A percentile compares a stretch with the other conserved stretches of the same genome.
phyloP scores from a whole-genome alignment of 2,797 vertebrate genomes.

The Pseudochirops cupreus region DNA sequence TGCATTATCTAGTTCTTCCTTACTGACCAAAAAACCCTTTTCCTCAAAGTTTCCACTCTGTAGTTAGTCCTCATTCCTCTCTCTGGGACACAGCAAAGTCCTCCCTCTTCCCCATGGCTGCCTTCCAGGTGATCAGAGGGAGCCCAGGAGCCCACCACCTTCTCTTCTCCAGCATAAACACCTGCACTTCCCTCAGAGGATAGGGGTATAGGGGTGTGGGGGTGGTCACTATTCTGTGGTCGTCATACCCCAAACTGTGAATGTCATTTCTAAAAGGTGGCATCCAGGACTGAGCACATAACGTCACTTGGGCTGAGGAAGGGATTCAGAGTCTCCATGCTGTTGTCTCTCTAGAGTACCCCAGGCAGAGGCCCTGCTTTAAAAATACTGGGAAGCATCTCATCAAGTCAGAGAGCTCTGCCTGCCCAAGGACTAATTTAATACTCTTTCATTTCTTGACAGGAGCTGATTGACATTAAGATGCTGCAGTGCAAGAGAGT shows the following conservation, averaged over 20 bases:
- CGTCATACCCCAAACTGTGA: background rate
- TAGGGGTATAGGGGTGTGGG: background rate
- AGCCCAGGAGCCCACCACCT: background rate
- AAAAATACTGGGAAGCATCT: background rate
- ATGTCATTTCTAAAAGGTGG: background rate
- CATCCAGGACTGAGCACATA: background rate
- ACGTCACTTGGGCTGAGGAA: background rate
- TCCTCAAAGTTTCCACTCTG: background rate
- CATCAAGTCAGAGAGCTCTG: background rate
- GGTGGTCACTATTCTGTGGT: background rate
- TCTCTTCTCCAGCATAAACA: background rate
- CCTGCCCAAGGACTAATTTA: constrained; percentile 17
- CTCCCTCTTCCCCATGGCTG: background rate
- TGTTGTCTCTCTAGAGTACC: background rate
- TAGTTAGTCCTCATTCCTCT: background rate
- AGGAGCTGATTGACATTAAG: constrained; percentile 98
- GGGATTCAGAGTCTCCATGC: background rate
- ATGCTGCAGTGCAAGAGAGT: constrained; percentile 95
- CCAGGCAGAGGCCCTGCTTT: background rate
- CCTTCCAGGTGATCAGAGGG: background rate
- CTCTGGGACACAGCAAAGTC: background rate
- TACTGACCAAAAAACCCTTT: background rate
- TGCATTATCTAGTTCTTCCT: background rate
- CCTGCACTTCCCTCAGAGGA: background rate
- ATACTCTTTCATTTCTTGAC: constrained; percentile 54